phyloP scores from a whole-genome alignment of 2,797 vertebrate genomes.

The Harpagifer antarcticus region DNA sequence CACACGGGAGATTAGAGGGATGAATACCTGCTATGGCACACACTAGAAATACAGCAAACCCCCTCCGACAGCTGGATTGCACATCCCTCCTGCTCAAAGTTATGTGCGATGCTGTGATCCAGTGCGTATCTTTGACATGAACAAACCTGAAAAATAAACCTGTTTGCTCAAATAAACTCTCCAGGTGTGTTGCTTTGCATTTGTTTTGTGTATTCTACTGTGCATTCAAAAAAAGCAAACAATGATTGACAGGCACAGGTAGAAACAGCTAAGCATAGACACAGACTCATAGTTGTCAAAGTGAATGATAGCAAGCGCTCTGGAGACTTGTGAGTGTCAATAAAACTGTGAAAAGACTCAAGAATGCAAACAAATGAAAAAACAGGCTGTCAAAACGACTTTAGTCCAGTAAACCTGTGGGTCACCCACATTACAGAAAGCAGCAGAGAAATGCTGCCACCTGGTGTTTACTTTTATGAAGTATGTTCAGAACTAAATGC shows the following conservation, averaged over 20 bases:
- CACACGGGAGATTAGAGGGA: slow-evolving; percentile 73
- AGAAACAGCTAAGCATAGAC: slow-evolving; percentile 8
- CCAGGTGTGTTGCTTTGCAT: background rate
- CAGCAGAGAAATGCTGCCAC: slow-evolving; percentile 65
- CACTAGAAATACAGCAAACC: slow-evolving; percentile 48
- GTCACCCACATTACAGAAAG: background rate
- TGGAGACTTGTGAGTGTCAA: slow-evolving; percentile 15
- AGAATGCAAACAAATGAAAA: slow-evolving; percentile 20
- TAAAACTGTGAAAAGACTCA: background rate
- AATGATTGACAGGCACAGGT: background rate
- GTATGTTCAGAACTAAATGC: background rate
- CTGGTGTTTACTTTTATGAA: slow-evolving; percentile 62
- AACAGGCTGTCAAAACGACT: slow-evolving; percentile 28
- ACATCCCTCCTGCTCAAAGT: slow-evolving; percentile 34
- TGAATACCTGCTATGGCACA: slow-evolving; percentile 74
- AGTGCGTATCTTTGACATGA: slow-evolving; percentile 23
- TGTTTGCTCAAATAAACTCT: slow-evolving; percentile 23
- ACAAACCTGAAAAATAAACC: slow-evolving; percentile 31
- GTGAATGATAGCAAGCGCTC: background rate
- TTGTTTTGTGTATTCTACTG: background rate
- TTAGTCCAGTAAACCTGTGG: slow-evolving; percentile 24
- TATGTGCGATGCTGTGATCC: slow-evolving; percentile 25
- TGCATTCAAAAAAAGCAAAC: background rate
- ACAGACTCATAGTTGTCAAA: background rate
- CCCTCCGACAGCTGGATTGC: slow-evolving; percentile 51